phyloP scores from a whole-genome alignment of 2,797 vertebrate genomes.

The Myotis pilosus region DNA sequence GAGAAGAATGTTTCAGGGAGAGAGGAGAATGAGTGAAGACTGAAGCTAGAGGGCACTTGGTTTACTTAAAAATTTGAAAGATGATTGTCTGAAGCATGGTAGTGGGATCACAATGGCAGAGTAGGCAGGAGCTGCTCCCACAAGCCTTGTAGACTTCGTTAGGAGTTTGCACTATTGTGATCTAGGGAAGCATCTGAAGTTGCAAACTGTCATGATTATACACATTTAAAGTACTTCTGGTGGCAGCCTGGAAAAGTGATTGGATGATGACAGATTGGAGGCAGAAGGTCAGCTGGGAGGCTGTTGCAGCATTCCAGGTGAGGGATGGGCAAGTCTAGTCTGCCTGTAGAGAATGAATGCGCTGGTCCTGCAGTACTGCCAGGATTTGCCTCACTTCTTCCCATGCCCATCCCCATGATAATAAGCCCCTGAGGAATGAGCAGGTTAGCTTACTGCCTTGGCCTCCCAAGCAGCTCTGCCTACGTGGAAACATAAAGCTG shows the following conservation, averaged over 20 bases:
- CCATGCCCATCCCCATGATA: too few species aligned
- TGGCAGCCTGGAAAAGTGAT: background rate
- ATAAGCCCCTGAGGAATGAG: background rate
- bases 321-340: background rate
- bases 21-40: background rate
- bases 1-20: background rate
- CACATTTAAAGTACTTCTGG: background rate
- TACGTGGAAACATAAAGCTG: background rate
- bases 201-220: background rate
- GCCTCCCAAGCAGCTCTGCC: background rate
- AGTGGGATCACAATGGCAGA: background rate
- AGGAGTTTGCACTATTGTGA: background rate
- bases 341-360: background rate
- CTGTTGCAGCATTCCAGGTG: background rate
- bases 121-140: fast-evolving
- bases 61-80: background rate
- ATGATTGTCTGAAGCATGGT: background rate
- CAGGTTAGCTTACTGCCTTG: background rate
- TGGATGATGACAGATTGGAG: too few species aligned
- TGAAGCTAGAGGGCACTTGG: background rate
- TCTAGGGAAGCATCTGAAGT: background rate
- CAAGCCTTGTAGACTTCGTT: background rate
- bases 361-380: background rate
- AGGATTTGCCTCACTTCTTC: background rate
- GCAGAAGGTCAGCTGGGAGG: background rate